These are phyloP conservation scores for Columba livia DNA, from an alignment of 2,113 vertebrate species.

Conservation along the genomic window DNA sequence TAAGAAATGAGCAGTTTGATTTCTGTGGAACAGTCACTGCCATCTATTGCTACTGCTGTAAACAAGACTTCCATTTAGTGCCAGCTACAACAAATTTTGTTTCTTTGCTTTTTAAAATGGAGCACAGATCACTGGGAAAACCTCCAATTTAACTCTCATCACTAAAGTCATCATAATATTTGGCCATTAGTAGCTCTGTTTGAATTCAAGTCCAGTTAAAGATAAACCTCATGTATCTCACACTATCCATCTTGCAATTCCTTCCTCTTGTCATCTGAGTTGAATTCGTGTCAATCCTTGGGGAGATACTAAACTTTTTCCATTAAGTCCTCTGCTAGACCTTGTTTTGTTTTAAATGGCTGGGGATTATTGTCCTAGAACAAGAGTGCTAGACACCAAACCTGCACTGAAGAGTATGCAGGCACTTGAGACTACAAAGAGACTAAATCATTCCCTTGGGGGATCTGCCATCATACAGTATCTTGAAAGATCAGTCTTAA, in stretches of 20 bases:
- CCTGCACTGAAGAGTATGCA: not conserved
- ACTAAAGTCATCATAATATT: not conserved
- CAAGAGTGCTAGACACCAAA: not conserved
- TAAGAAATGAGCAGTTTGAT: constrained; percentile 12
- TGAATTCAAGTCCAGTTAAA: constrained; percentile 3
- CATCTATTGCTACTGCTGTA: not conserved
- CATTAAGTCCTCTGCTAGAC: not conserved
- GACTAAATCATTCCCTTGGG: not conserved
- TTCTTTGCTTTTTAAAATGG: constrained; percentile 16
- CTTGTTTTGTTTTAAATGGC: not conserved
- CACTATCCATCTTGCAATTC: not conserved
- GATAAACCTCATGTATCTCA: not conserved
- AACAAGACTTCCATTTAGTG: not conserved
- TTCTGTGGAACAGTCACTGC: not conserved
- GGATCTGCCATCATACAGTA: not conserved
- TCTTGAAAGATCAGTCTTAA: not conserved
- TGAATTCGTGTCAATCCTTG: not conserved
- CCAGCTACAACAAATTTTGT: constrained; percentile 3
- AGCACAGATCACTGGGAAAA: not conserved
- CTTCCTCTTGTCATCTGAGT: not conserved
- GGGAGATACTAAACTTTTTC: not conserved
- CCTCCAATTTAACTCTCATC: not conserved
- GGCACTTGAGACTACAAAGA: not conserved
- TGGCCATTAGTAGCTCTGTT: not conserved
- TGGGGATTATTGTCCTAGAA: not conserved